A percentile compares a stretch with the other conserved stretches of the same genome.
These are phyloP conservation scores for Ephialtes manifestator DNA, from an alignment of 2,888 invertebrate genomes.

Conservation along the genomic window DNA sequence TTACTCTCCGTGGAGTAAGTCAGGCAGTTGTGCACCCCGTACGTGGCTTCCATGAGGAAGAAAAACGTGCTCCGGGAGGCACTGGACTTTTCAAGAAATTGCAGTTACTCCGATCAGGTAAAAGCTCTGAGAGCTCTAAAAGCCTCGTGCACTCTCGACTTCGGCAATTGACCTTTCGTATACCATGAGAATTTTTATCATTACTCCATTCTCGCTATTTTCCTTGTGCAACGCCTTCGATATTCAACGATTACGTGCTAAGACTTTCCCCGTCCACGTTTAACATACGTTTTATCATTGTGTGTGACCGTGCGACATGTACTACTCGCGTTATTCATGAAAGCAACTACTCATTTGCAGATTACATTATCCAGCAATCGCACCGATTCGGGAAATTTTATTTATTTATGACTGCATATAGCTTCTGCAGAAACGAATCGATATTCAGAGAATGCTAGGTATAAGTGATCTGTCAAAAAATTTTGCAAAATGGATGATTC, in stretches of 20 bases:
- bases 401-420: constrained; percentile 11
- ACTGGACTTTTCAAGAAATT: constrained; percentile 73
- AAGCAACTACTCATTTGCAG: constrained; percentile 30
- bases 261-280: constrained; percentile 6
- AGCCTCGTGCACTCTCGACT: constrained; percentile 30
- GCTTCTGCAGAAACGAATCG: too few relatives aligned
- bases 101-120: constrained; percentile 73
- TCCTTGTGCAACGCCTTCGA: constrained; percentile 40
- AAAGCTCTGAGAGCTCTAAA: constrained; percentile 46
- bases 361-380: constrained; percentile 10
- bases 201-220: constrained; percentile 47
- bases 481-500: too few relatives aligned
- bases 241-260: constrained; percentile 37
- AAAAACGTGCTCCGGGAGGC: constrained; percentile 90
- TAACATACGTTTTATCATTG: constrained; percentile 16
- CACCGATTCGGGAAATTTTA: constrained; percentile 23
- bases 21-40: constrained; percentile 91
- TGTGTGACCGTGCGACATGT: constrained; percentile 19
- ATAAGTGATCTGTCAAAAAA: too few relatives aligned
- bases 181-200: constrained; percentile 12
- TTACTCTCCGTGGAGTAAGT: constrained; percentile 93
- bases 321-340: constrained; percentile 54
- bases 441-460: too few relatives aligned
- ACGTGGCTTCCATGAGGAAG: constrained; percentile 87
- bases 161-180: background rate